Evolutionary conservation across 2,797 vertebrate genomes (phyloP).

Genomic region (Myiotriccus ornatus): DNA sequence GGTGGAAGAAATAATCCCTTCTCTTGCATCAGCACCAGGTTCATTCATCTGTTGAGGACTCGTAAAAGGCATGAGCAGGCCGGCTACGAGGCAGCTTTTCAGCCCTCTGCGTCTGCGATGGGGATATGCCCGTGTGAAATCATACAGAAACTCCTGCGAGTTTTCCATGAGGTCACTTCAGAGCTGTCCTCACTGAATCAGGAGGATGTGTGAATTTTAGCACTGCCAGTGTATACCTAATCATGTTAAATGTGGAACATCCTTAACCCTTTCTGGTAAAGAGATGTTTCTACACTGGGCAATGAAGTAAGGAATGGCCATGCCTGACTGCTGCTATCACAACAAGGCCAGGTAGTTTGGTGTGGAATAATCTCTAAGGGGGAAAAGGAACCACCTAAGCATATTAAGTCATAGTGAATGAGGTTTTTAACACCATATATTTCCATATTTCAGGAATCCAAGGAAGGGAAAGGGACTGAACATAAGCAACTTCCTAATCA

Average conservation of each 20-base stretch:
- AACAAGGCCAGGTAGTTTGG: neutral
- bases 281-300: neutral
- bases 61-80: neutral
- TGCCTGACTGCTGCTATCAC: neutral
- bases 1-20: conserved; percentile 33
- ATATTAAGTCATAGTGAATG: neutral
- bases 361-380: neutral
- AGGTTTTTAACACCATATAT: neutral
- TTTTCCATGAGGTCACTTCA: conserved; percentile 1
- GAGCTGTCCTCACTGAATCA: neutral
- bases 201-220: neutral
- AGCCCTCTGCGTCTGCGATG: neutral
- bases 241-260: neutral
- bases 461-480: neutral
- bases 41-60: conserved; percentile 32
- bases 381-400: neutral
- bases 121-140: conserved; percentile 4
- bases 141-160: neutral
- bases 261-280: neutral
- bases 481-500: neutral
- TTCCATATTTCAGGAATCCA: neutral
- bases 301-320: neutral
- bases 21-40: neutral
- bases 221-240: neutral
- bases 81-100: neutral